Base-by-base conservation (phyloP, 1,140 invertebrate species). In the Battus philenor region DNA sequence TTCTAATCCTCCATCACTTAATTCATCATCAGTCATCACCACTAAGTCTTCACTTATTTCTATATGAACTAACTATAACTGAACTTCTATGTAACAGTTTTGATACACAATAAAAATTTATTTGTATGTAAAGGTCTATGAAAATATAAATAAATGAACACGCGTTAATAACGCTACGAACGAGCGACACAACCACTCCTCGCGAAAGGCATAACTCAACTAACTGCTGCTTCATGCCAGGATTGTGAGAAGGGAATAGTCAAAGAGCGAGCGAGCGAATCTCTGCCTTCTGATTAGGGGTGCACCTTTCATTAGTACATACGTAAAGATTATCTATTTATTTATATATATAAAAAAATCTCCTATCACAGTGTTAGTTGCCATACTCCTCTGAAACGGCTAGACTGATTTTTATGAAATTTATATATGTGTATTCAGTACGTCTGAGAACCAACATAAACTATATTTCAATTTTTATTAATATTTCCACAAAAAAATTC, bases 1-100 rank as follows among this genome's bases (percentile, higher is more conserved):
- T 68, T 50, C 44, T 45, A 41, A 57, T 58, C 43, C 47, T 51
- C 61, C 46, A 46, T 65, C 49, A 36, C 51, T 52, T 20, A 36
- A 22, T 45, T 48, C 56, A 58, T 61, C 50, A 47, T 60, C 54
- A 61, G 59, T 67, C 59, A 66, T 58, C 54, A 70, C 60, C 50
- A 50, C 50, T 53, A 57, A 62, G 55, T 20, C 36, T 27, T 50
- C 54, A 44, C 34, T 27, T 20, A 20, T 22, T 12, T 11, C 6
- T 7, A n/a, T n/a, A n/a, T n/a, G n/a, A n/a, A n/a, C n/a, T n/a
- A n/a, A n/a, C n/a, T n/a, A n/a, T n/a, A n/a, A n/a, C 2, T 5
- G 7, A 20, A 18, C 12, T 50, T 45, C 34, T 12, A 54, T 39
- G 50, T 62, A 63, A 56, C 54, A 10, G 54, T 59, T 62, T 65